Evolutionary conservation across 2,797 vertebrate genomes (phyloP).

Genomic region (Cacajao melanocephalus): DNA sequence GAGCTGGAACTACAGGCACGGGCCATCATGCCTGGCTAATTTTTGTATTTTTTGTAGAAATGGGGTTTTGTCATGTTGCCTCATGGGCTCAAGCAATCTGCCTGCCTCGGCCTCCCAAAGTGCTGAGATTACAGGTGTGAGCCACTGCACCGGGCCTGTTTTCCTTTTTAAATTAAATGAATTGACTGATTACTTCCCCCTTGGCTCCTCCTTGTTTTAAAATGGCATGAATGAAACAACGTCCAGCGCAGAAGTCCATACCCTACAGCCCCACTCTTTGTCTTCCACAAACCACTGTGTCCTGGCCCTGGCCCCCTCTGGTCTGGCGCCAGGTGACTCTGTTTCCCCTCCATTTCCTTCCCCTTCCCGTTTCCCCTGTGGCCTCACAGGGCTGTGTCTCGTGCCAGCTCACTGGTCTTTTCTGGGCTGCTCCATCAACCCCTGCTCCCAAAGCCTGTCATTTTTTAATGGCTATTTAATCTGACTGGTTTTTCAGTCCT

Average conservation of each 20-base stretch:
- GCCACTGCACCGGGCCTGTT: background rate
- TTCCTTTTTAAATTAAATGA: background rate
- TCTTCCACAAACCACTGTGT: background rate
- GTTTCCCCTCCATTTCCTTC: background rate
- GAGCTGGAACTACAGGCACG: background rate
- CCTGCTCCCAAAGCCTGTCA: background rate
- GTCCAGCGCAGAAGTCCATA: background rate
- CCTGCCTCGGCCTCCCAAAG: background rate
- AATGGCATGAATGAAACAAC: background rate
- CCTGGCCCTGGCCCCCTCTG: background rate
- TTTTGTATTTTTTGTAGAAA: background rate
- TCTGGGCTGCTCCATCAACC: background rate
- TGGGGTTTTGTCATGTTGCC: background rate
- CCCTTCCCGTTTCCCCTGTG: too few species aligned
- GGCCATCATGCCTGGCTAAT: background rate
- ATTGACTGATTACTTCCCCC: background rate
- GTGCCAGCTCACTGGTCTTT: accelerated
- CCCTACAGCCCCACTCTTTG: background rate
- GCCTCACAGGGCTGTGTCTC: background rate
- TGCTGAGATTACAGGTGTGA: background rate
- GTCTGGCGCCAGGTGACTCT: background rate
- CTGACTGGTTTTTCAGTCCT: background rate
- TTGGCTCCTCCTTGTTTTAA: background rate
- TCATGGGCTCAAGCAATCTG: background rate
- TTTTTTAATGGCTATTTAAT: background rate